Evolutionary conservation across 2,888 invertebrate species (phyloP), one percentile per base, ranked within the genome.

Genomic region (Crocallis elinguaria): DNA sequence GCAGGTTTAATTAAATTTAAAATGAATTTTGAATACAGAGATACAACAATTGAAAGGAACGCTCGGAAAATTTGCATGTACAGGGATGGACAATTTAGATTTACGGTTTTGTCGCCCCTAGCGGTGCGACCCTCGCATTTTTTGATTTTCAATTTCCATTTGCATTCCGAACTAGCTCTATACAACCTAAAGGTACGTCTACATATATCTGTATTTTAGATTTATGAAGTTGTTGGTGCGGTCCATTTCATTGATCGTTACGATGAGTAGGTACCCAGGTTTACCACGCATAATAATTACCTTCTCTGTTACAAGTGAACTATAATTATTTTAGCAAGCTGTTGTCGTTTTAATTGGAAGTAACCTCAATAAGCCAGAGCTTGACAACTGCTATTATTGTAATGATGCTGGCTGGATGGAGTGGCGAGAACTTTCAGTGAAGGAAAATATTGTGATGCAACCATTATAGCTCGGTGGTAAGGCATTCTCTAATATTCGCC

Each of bases 91-190:
- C 89, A 87, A 88, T 90, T 89, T 88, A 87, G 89, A 91, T 90
- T 91, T 90, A 89, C 89, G 90, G 83, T 86, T 86, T 80, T 79
- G 63, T 77, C 81, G 73, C 85, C 88, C 84, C 80, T 65, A 69
- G 79, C 70, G 78, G 73, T 62, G 69, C 83, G 82, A 86, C 88
- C 89, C 88, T 88, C 87, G 82, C 82, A 73, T 85, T 88, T 89
- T 88, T 88, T 85, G 86, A 89, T 88, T 90, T 90, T 90, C 89
- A 88, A 88, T 89, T 90, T 88, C 82, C 86, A 88, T 90, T 90
- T 87, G 86, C 85, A 89, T 91, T 88, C 88, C 83, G 60, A 64
- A 58, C 46, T 62, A 63, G 54, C 55, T 55, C 60, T 54, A 64
- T 64, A 66, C 43, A 51, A 49, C 14, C 48, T 58, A 33, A 27